Evolutionary conservation across 2,888 invertebrate genomes (phyloP), one percentile per base, ranked within the genome.

Genomic region (Nysson spinosus): DNA sequence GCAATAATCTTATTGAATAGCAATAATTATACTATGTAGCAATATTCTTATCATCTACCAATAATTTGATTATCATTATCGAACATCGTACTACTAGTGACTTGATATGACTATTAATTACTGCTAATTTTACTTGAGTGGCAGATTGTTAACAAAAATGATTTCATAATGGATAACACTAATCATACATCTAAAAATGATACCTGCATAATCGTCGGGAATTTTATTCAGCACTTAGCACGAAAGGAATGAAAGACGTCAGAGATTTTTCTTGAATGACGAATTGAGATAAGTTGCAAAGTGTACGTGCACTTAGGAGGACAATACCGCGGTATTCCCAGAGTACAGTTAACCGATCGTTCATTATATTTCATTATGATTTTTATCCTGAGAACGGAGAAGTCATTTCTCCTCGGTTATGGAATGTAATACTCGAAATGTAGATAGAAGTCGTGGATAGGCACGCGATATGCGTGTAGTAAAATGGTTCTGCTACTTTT

Each of bases 271-370:
- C 42, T 2, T 14, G 7, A 12, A 24, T 24, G 42, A 42, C 42
- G 26, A 24, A 34, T 34, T 16, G 4, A 12, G 34, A 7, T 34
- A 34, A 12, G 2, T 34, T 2, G 9, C 34, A 9, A 3, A 28
- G n/a, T 6, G 3, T 9, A 2, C 50, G 6, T 7, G 40, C 42
- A 26, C 26, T 11, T 63, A 42, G 51, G 30, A 24, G 44, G 44
- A 63, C 65, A 73, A 73, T 66, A 56, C 50, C 12, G 57, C 42
- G 51, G 57, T 43, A 70, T 70, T 74, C 73, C 49, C 75, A 47
- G 34, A 26, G 62, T 68, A 61, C 63, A 70, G 67, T 74, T 70
- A 75, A 43, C 51, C 34, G 47, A 37, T 34, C 50, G 73, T 69
- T 66, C 57, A 34, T 69, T 51, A 55, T 62, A 70, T 52, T 60